Evolutionary conservation across 92 coral and sea anemone genomes (phyloP), one percentile per base, ranked within the genome.

Genomic region (Heteractis magnifica): DNA sequence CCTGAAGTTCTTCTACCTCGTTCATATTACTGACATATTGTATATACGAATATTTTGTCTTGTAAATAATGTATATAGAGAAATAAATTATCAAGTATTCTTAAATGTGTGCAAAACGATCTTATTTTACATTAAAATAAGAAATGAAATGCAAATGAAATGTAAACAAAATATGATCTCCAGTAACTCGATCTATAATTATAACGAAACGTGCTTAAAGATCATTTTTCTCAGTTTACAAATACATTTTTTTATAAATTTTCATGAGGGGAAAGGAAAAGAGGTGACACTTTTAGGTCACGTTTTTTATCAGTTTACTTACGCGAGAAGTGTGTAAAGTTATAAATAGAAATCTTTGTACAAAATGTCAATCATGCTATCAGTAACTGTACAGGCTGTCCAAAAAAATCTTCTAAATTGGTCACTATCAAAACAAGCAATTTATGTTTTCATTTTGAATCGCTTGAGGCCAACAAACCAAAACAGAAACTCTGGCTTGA

Each of bases 71-170:
- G 6, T 75, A 11, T 34, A 34, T 10, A 75, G 16, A 75, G 56
- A 34, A 49, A 75, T 75, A 49, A 49, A 75, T 75, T 49, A 75
- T 75, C 56, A 75, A 49, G 9, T 10, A 49, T 75, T 75, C 11
- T 18, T 11, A 18, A 19, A 9, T 20, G 73, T 68, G 5, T 10
- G 10, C 9, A 62, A 62, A 62, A 62, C 5, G 18, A 5, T 18
- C 23, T n/a, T 16, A 23, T 62, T 62, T 4, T 20, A n/a, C n/a
- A n/a, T n/a, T n/a, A n/a, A n/a, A n/a, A n/a, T n/a, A n/a, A n/a
- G n/a, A n/a, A n/a, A n/a, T n/a, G n/a, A n/a, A n/a, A n/a, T n/a
- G 44, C 44, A 34, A 34, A 34, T 34, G 44, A 34, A 34, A 34
- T 34, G 44, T 34, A 34, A 34, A 34, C 44, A 34, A 34, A 0